Evolutionary conservation across 2,888 invertebrate species (phyloP).

Genomic region (Trissonchulus sp.): DNA sequence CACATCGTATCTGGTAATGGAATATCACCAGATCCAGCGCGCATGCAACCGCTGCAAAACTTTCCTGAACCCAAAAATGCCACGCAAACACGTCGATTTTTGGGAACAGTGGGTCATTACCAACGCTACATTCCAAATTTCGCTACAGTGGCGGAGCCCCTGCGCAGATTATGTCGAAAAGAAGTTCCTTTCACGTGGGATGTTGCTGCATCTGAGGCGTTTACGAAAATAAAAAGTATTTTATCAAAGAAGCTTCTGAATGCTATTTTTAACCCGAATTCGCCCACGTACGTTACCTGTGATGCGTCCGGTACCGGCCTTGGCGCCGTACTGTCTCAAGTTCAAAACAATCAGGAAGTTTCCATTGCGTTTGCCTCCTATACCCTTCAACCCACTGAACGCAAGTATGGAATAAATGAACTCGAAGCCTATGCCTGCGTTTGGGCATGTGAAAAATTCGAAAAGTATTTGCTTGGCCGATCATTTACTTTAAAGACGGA

Average conservation of each 20-base stretch:
- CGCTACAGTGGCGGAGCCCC: not conserved
- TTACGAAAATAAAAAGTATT: not conserved
- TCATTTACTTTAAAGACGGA: not conserved
- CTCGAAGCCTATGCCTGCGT: not conserved
- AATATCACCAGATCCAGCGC: not conserved
- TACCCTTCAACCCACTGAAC: not conserved
- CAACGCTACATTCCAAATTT: not conserved
- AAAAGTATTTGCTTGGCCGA: slow-evolving; percentile 7
- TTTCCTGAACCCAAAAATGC: not conserved
- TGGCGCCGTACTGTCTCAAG: not conserved
- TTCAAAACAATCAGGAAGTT: not conserved
- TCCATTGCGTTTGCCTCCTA: not conserved
- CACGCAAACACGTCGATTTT: too few species aligned
- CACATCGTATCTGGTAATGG: not conserved
- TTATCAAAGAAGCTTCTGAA: not conserved
- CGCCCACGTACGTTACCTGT: not conserved
- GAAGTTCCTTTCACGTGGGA: not conserved
- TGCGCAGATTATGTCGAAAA: not conserved
- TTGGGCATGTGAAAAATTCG: not conserved
- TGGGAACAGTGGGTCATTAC: not conserved
- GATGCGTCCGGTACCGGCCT: too few species aligned
- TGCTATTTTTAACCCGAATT: not conserved
- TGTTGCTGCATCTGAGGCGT: not conserved
- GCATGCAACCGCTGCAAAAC: too few species aligned
- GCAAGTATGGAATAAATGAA: not conserved